Evolutionary conservation across 2,797 vertebrate species (phyloP), one percentile per base, ranked within the genome.

Genomic region (Valencia hispanica): DNA sequence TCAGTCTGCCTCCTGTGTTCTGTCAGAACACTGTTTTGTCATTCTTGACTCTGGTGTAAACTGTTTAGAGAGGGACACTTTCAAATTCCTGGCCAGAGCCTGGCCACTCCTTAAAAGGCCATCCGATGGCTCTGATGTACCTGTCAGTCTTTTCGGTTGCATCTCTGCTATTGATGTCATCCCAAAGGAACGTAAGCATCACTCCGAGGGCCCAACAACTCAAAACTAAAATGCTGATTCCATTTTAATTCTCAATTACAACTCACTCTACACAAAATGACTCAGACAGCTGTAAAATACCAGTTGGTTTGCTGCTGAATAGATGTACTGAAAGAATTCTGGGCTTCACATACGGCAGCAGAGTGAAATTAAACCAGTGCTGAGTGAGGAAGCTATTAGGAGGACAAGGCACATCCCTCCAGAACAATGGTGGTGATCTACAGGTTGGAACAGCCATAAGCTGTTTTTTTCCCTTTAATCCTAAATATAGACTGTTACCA

Each of bases 81-180:
- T 93, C 75, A 68, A 65, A 87, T 75, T 87, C 81, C 73, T 68
- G 51, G 78, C 76, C 84, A 53, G 89, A 89, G 86, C 74, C 73
- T 3, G 22, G 80, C 61, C 80, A 75, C 87, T 93, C 95, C 95
- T 93, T 96, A 95, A 94, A 95, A 94, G 95, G 95, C 87, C 89
- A 89, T 87, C 30, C 73, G 86, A 89, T 85, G 65, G 78, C 34
- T 39, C 77, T 77, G 85, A 81, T 83, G 91, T 82, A 90, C 88
- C 93, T 84, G 89, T 83, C 81, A 79, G 79, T 90, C 76, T 48
- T 34, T 70, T 39, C 48, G 75, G 80, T 48, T 25, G 72, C 86
- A 55, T 82, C 81, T 74, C 79, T n/a, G 73, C 81, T 78, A 55
- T 55, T 87, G 83, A 89, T 59, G 78, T 92, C 88, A 91, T 9